Conservation (phyloP, 2,888 invertebrate genomes). For the Parthenolecanium corni region DNA sequence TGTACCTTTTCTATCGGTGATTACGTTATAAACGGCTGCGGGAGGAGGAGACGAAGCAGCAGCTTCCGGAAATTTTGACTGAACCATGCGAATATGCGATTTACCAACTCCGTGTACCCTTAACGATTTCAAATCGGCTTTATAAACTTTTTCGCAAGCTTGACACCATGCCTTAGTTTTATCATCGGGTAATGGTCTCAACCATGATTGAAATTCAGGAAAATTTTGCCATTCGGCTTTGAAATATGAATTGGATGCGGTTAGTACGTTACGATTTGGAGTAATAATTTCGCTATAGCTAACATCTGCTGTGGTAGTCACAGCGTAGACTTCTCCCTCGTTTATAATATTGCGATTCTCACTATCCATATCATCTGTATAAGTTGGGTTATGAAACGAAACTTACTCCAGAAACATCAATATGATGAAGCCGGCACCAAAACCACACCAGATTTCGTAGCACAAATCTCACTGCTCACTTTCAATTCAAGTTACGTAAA, state of each 20-base stretch:
- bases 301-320: background rate
- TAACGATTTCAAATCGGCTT: conserved; percentile 31
- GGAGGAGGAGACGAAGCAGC: conserved; percentile 28
- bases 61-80: conserved; percentile 29
- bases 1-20: conserved; percentile 31
- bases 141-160: conserved; percentile 31
- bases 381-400: background rate
- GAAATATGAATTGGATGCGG: background rate
- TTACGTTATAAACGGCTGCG: conserved; percentile 31
- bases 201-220: conserved; percentile 32
- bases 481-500: no score
- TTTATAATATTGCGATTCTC: conserved; percentile 19
- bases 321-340: conserved; percentile 22
- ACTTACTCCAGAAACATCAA: no score
- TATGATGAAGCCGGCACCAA: no score
- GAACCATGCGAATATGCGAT: conserved; percentile 30
- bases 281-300: conserved; percentile 11
- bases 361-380: conserved; percentile 7
- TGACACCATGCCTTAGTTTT: conserved; percentile 31
- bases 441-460: no score
- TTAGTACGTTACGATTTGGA: conserved; percentile 1
- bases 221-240: conserved; percentile 32
- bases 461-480: no score
- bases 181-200: conserved; percentile 31
- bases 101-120: conserved; percentile 31